phyloP scores from a whole-genome alignment of 2,113 vertebrate genomes.

The Indicator maculatus region DNA sequence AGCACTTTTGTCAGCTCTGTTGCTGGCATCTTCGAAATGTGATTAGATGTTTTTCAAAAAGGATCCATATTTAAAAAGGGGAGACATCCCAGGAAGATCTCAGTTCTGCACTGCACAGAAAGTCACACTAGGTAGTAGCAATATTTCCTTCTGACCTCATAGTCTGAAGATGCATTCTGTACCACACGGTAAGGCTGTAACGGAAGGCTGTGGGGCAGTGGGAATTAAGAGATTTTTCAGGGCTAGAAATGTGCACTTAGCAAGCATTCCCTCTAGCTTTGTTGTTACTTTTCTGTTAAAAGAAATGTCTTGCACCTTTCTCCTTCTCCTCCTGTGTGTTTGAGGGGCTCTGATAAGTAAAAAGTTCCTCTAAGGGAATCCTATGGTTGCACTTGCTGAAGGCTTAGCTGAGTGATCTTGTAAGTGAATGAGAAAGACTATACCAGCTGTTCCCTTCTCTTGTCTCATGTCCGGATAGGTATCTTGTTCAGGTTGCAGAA shows the following conservation, averaged over 20 bases:
- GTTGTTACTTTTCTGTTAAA: not conserved
- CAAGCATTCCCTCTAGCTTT: not conserved
- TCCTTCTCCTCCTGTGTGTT: not conserved
- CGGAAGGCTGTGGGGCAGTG: not conserved
- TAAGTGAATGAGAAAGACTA: not conserved
- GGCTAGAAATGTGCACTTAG: not conserved
- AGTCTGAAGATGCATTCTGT: not conserved
- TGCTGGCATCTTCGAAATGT: not conserved
- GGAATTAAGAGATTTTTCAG: not conserved
- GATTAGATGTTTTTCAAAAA: not conserved
- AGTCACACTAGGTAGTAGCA: not conserved
- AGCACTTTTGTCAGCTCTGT: not conserved
- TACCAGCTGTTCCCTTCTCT: not conserved
- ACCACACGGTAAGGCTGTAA: not conserved
- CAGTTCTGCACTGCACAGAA: not conserved
- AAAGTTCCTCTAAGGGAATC: not conserved
- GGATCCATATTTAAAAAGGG: not conserved
- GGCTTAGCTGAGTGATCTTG: not conserved
- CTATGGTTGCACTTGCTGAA: not conserved
- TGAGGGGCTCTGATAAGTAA: rapidly evolving
- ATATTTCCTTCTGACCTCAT: not conserved
- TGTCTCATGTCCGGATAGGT: not conserved
- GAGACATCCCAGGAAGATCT: not conserved
- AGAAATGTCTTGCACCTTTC: not conserved
- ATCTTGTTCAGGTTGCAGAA: not conserved